These are phyloP conservation scores for Pristionchus arcanus DNA, from an alignment of 2,888 invertebrate species.

Conservation along the genomic window DNA sequence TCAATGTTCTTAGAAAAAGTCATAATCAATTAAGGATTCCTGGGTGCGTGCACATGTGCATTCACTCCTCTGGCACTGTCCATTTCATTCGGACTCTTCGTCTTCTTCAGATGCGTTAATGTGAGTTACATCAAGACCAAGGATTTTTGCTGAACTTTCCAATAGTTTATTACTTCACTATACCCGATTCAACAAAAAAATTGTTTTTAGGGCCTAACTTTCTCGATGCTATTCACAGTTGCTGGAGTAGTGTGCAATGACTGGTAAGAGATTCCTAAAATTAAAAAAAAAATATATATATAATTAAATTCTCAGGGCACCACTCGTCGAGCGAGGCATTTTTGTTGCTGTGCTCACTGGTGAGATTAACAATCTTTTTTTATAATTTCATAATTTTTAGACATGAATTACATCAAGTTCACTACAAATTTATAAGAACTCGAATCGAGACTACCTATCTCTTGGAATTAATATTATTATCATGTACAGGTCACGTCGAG, in stretches of 20 bases:
- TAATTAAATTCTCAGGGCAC: not conserved
- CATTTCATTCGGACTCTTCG: not conserved
- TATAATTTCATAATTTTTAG: no score
- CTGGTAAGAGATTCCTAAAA: not conserved
- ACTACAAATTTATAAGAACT: no score
- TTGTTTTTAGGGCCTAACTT: not conserved
- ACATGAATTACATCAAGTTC: no score
- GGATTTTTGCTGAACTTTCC: no score
- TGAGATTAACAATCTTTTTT: not conserved
- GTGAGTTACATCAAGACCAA: no score
- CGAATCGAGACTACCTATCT: no score
- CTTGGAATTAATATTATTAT: not conserved
- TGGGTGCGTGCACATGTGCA: not conserved
- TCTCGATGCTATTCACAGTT: constrained; percentile 36
- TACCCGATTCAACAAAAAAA: no score
- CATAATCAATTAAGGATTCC: not conserved
- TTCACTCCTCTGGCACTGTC: constrained; percentile 2
- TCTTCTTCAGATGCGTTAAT: constrained; percentile 24
- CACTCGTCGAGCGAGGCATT: constrained; percentile 45
- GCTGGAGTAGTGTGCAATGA: constrained; percentile 50
- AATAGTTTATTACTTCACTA: not conserved
- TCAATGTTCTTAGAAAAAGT: not conserved
- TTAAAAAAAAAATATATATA: not conserved
- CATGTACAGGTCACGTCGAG: constrained; percentile 48
- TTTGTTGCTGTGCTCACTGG: constrained; percentile 43